Evolutionary conservation across 2,888 invertebrate genomes (phyloP), one percentile per base, ranked within the genome.

Genomic region (Clivina fossor): DNA sequence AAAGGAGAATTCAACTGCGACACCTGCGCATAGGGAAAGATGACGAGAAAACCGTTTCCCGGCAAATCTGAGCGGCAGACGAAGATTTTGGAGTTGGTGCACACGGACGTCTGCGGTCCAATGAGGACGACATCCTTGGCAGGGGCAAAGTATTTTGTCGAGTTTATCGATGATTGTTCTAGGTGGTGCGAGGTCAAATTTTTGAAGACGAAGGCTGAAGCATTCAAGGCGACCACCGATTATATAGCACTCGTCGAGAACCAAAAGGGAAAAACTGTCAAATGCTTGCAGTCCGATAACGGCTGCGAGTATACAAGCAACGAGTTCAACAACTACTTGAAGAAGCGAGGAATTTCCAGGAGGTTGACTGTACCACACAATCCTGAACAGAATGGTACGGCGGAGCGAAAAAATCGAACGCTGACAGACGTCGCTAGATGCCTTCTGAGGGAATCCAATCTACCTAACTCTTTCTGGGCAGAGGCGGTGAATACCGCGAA

Each of bases 401-500:
- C 60, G 2, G 60, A 61, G 26, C 43, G n/a, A n/a, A n/a, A n/a
- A n/a, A n/a, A n/a, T n/a, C n/a, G n/a, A n/a, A n/a, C n/a, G n/a
- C n/a, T n/a, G n/a, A n/a, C n/a, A n/a, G n/a, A n/a, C n/a, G 63
- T 57, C 13, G 65, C 65, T 1, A 58, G 67, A 19, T 64, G 66
- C 20, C 58, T 71, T 47, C 20, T 73, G n/a, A 35, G 60, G 1
- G 56, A 68, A n/a, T 58, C 65, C 1, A 58, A 58, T 7, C 44
- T 68, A 15, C 60, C 64, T 15, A 9, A 55, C n/a, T 41, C n/a
- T 8, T 64, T 69, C 37, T 72, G 70, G 69, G 66, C 65, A 3
- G 70, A 71, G 55, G 71, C 71, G 2, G 60, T 68, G 5, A 60
- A 60, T 22, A 65, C 64, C 8, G 66, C 68, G 8, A 65, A 66